Evolutionary conservation across 2,797 vertebrate genomes (phyloP).

Genomic region (Rhinatrema bivittatum): DNA sequence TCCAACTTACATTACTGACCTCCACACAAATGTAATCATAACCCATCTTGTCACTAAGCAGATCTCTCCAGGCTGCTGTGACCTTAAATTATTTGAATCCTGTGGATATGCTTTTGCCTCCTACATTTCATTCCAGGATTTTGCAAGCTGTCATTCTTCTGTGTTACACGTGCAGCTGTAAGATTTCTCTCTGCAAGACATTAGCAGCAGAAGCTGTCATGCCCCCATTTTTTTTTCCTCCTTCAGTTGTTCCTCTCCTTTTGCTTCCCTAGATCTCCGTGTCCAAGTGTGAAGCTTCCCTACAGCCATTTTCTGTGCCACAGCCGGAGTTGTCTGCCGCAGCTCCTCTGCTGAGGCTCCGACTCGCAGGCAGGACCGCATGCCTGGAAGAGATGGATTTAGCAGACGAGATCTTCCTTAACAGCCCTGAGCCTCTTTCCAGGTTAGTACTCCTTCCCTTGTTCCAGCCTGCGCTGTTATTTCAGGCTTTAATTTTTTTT

Average conservation of each 20-base stretch:
- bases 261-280: constrained; percentile 56
- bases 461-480: too few species aligned
- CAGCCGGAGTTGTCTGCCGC: constrained; percentile 40
- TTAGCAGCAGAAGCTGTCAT: constrained; percentile 6
- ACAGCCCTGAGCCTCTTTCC: constrained; percentile 44
- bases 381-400: constrained; percentile 48
- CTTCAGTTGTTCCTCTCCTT: constrained; percentile 1
- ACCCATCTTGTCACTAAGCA: too few species aligned
- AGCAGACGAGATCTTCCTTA: constrained; percentile 33
- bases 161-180: constrained; percentile 3
- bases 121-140: background rate
- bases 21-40: too few species aligned
- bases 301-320: constrained; percentile 24
- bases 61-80: too few species aligned
- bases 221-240: background rate
- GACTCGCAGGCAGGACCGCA: constrained; percentile 16
- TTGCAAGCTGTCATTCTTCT: constrained; percentile 7
- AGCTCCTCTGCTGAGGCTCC: constrained; percentile 37
- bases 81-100: too few species aligned
- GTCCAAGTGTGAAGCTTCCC: constrained; percentile 24
- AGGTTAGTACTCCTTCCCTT: constrained; percentile 57
- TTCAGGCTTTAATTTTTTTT: too few species aligned
- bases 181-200: constrained; percentile 9
- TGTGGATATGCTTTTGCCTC: too few species aligned
- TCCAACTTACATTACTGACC: too few species aligned